A percentile compares a stretch with the other conserved stretches of the same genome.
phyloP scores from a whole-genome alignment of 1,140 invertebrate species.

The Caenorhabditis remanei region DNA sequence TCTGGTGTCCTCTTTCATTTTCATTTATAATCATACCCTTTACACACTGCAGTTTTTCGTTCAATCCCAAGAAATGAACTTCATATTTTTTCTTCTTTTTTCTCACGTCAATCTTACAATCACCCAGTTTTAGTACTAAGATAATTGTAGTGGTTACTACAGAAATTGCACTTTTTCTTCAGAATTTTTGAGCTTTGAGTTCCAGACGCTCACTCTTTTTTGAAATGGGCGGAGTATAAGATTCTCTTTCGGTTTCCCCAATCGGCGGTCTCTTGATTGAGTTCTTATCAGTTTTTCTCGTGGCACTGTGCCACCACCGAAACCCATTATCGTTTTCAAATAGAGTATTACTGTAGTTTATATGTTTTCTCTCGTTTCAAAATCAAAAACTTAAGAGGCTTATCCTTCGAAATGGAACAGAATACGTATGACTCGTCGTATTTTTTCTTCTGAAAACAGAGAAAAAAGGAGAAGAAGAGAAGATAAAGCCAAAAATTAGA shows the following conservation, averaged over 20 bases:
- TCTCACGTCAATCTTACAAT: conserved; percentile 6
- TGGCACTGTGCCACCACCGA: neutral
- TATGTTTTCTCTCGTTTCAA: neutral
- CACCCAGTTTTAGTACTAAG: neutral
- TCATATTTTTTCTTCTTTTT: neutral
- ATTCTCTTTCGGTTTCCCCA: neutral
- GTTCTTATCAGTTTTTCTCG: neutral
- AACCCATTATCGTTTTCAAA: neutral
- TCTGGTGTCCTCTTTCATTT: no score
- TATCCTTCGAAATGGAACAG: neutral
- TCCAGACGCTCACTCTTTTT: neutral
- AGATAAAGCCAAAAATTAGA: neutral
- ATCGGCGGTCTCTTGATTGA: conserved; percentile 12
- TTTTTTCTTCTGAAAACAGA: neutral
- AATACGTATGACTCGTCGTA: neutral
- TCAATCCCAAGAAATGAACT: neutral
- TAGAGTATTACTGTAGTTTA: neutral
- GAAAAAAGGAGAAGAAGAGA: neutral
- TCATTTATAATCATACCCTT: neutral
- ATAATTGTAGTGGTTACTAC: conserved; percentile 14
- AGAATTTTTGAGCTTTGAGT: neutral
- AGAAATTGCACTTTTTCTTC: neutral
- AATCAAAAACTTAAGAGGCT: neutral
- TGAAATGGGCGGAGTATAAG: neutral
- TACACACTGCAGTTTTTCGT: neutral